Evolutionary conservation across 2,888 invertebrate species (phyloP).

Genomic region (Ochropleura plecta): DNA sequence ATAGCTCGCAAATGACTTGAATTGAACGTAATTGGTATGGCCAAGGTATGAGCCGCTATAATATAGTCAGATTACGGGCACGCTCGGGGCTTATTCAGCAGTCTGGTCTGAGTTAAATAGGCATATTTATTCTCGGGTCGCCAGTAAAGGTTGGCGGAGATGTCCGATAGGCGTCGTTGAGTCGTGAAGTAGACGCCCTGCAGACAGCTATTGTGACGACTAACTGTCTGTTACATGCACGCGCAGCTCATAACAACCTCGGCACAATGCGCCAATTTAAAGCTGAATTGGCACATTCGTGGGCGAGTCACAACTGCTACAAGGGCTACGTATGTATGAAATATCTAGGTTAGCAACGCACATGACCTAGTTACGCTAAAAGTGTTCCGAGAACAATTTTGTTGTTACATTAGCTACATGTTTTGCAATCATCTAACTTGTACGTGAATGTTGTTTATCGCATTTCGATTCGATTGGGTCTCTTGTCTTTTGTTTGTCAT

Average conservation of each 20-base stretch:
- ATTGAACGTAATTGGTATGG: slow-evolving; percentile 79
- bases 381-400: slow-evolving; percentile 46
- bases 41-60: slow-evolving; percentile 68
- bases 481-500: slow-evolving; percentile 32
- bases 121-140: slow-evolving; percentile 71
- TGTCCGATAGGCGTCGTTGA: slow-evolving; percentile 80
- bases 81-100: slow-evolving; percentile 58
- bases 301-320: slow-evolving; percentile 72
- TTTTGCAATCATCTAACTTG: slow-evolving; percentile 33
- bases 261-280: slow-evolving; percentile 88
- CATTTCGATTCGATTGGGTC: slow-evolving; percentile 16
- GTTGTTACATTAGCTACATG: slow-evolving; percentile 30
- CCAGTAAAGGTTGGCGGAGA: slow-evolving; percentile 75
- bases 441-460: slow-evolving; percentile 13
- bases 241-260: slow-evolving; percentile 77
- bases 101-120: slow-evolving; percentile 65
- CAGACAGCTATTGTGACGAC: slow-evolving; percentile 88
- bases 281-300: slow-evolving; percentile 84
- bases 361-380: slow-evolving; percentile 61
- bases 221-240: slow-evolving; percentile 78
- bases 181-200: slow-evolving; percentile 84
- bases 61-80: slow-evolving; percentile 55
- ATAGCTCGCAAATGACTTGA: slow-evolving; percentile 71
- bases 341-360: slow-evolving; percentile 73
- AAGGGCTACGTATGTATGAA: slow-evolving; percentile 71